phyloP scores from a whole-genome alignment of 2,113 vertebrate genomes.

The Theristicus caerulescens region DNA sequence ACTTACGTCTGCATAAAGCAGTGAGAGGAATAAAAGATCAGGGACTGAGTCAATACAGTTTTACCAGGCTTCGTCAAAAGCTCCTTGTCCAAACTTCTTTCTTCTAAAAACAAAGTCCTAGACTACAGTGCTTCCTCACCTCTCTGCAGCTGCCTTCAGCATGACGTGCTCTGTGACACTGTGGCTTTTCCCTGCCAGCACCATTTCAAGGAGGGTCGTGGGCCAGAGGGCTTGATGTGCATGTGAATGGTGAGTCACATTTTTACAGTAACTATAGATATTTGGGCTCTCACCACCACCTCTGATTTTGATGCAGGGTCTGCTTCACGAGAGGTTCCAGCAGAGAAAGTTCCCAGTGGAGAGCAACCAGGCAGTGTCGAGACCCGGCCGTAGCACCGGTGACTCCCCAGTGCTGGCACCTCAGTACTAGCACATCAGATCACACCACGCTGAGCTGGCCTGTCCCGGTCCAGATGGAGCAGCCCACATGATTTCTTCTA shows the following conservation, averaged over 20 bases:
- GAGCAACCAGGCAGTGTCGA: not conserved
- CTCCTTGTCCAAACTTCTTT: not conserved
- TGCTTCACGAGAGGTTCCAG: not conserved
- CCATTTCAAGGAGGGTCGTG: fast-evolving
- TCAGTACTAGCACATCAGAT: not conserved
- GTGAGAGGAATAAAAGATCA: slow-evolving; percentile 7
- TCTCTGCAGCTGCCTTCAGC: not conserved
- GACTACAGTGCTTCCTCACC: not conserved
- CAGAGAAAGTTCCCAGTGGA: not conserved
- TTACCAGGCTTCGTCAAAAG: not conserved
- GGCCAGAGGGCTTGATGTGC: not conserved
- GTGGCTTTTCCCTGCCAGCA: not conserved
- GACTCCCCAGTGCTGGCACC: not conserved
- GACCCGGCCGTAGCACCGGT: fast-evolving
- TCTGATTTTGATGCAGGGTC: not conserved
- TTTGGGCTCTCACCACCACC: not conserved
- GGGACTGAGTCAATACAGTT: not conserved
- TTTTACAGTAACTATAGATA: not conserved
- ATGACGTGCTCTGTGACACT: not conserved
- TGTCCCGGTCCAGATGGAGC: not conserved
- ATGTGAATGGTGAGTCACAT: not conserved
- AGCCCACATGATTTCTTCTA: fast-evolving
- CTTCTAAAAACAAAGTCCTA: not conserved
- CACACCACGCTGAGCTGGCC: fast-evolving
- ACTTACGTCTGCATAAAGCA: not conserved